Conservation (phyloP, 2,113 vertebrate species). For the Eulacestoma nigropectus region DNA sequence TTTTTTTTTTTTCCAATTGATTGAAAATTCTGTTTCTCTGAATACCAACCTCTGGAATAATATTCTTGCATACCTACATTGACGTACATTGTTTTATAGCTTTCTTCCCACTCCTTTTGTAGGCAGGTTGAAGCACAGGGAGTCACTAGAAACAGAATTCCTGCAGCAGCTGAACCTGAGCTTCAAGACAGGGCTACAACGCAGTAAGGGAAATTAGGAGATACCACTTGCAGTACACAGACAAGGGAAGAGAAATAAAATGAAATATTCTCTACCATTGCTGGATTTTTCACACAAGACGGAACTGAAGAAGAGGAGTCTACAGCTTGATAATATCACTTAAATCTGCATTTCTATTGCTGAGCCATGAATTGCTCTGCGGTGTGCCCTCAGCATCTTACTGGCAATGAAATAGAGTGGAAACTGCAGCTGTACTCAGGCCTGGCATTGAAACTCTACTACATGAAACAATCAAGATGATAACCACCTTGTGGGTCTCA, state of each 20-base stretch:
- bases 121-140: not conserved
- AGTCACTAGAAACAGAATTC: not conserved
- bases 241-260: not conserved
- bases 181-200: not conserved
- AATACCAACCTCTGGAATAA: not conserved
- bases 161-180: not conserved
- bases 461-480: not conserved
- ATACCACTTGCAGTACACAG: not conserved
- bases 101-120: not conserved
- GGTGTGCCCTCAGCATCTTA: not conserved
- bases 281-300: not conserved
- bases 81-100: not conserved
- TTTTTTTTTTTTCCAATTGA: not conserved
- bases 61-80: not conserved
- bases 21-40: not conserved
- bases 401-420: not conserved
- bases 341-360: not conserved
- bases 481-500: not conserved
- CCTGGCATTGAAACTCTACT: not conserved
- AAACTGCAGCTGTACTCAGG: not conserved
- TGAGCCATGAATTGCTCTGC: not conserved
- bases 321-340: not conserved
- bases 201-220: not conserved
- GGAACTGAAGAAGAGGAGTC: not conserved
- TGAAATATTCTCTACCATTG: not conserved